Conservation (phyloP, 2,113 vertebrate genomes). For the Tamias sibiricus region DNA sequence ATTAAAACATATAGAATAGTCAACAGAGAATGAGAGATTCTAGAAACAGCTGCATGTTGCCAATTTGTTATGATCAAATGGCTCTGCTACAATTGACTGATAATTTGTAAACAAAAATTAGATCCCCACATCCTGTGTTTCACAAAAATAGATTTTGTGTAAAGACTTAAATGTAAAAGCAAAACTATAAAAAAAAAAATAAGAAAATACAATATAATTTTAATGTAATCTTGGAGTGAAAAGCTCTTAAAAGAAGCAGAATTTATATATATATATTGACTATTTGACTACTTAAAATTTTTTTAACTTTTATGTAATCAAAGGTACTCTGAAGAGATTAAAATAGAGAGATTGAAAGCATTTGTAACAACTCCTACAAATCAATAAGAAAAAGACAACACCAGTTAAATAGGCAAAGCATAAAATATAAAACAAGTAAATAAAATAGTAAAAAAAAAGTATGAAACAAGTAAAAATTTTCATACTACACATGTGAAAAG, state of each 20-base stretch:
- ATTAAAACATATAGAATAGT: background rate
- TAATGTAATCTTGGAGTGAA: background rate
- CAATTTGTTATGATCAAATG: background rate
- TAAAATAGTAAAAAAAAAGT: too few species aligned
- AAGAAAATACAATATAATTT: slow-evolving; percentile 3
- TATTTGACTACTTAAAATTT: background rate
- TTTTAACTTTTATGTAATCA: background rate
- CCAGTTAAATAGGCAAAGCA: background rate
- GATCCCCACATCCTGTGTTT: background rate
- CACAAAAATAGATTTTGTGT: slow-evolving; percentile 31
- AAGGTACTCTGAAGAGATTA: background rate
- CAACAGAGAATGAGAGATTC: slow-evolving; percentile 18
- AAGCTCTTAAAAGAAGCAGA: background rate
- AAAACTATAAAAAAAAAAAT: slow-evolving; percentile 18
- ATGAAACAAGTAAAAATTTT: slow-evolving; percentile 16
- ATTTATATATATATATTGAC: background rate
- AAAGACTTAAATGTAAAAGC: slow-evolving; percentile 24
- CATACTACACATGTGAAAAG: background rate
- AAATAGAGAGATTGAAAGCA: background rate
- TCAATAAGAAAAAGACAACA: background rate
- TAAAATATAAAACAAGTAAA: too few species aligned
- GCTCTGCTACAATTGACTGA: background rate
- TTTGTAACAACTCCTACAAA: background rate
- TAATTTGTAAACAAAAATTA: slow-evolving; percentile 62
- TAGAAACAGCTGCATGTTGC: background rate